Evolutionary conservation across 1,140 invertebrate species (phyloP).

Genomic region (Drosophila trapezifrons): DNA sequence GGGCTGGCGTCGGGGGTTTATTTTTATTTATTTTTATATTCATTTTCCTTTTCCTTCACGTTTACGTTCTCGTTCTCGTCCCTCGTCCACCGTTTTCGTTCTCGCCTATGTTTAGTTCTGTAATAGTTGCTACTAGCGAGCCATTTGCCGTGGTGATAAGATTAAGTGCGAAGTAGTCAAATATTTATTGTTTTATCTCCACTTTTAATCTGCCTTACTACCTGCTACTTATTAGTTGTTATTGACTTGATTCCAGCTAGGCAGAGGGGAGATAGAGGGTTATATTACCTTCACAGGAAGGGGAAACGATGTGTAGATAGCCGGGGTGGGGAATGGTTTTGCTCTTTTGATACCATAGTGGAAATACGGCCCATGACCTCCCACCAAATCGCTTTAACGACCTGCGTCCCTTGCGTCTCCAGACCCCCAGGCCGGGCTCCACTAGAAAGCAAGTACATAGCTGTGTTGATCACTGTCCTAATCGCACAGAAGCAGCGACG

Average conservation of each 20-base stretch:
- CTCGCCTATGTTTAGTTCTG: neutral
- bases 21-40: conserved; percentile 23
- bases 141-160: conserved; percentile 32
- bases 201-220: conserved; percentile 3
- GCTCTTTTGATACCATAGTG: conserved; percentile 1
- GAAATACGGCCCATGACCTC: conserved; percentile 4
- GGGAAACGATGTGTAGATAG: neutral
- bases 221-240: conserved; percentile 15
- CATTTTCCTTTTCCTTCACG: too few relatives aligned
- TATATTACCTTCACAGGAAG: too few relatives aligned
- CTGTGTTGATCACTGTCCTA: conserved; percentile 12
- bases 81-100: conserved; percentile 5
- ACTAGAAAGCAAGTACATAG: conserved; percentile 1
- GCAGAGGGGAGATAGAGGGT: neutral
- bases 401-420: conserved; percentile 13
- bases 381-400: conserved; percentile 21
- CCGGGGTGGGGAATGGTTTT: neutral
- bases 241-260: conserved; percentile 20
- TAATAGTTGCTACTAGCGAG: neutral
- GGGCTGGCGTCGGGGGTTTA: conserved; percentile 11
- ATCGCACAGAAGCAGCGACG: too few relatives aligned
- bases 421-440: conserved; percentile 3
- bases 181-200: conserved; percentile 22
- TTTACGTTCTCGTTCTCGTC: neutral
- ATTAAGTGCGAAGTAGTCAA: conserved; percentile 16